Evolutionary conservation across 2,888 invertebrate species (phyloP), one percentile per base, ranked within the genome.

Genomic region (Notodonta ziczac): DNA sequence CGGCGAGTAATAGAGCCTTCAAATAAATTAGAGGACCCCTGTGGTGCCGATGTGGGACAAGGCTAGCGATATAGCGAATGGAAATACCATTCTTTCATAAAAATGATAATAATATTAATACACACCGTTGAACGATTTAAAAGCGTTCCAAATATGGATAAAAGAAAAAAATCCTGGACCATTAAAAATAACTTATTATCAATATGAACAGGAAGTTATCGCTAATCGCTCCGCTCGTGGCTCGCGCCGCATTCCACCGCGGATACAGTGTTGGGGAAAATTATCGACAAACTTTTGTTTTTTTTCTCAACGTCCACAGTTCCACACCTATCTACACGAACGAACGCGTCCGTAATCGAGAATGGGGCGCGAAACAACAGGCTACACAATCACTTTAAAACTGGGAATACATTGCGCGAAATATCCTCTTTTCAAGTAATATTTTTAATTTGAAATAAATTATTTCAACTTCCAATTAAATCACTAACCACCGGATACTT

Each of bases 1-100:
- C 72, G 66, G 75, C 74, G 66, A 60, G 85, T 84, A 83, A 89
- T 87, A 86, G 83, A 84, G 80, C 83, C 82, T 84, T 87, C 85
- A 84, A 81, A 88, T 89, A 89, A 88, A 88, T 88, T 72, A 83
- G 80, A 74, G 78, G 85, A 81, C 85, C 86, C 89, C 89, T 81
- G 88, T 66, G 79, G 89, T 65, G 78, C 42, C 42, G 46, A 16
- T 56, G 63, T 69, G 74, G 78, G 14, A 39, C 64, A 73, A 80
- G 63, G 42, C 39, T 61, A 58, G 56, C 68, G 56, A 44, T 70
- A 57, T 48, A 65, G 66, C 72, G 71, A 59, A 44, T 24, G 24
- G 24, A 24, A 24, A 24, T 2, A 24, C 24, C 2, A 24, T 24
- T 24, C 1, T 24, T 24, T 24, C 24, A 24, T 24, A 24, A 24